Conservation (phyloP, 2,113 vertebrate genomes). For the Psettodes erumei region DNA sequence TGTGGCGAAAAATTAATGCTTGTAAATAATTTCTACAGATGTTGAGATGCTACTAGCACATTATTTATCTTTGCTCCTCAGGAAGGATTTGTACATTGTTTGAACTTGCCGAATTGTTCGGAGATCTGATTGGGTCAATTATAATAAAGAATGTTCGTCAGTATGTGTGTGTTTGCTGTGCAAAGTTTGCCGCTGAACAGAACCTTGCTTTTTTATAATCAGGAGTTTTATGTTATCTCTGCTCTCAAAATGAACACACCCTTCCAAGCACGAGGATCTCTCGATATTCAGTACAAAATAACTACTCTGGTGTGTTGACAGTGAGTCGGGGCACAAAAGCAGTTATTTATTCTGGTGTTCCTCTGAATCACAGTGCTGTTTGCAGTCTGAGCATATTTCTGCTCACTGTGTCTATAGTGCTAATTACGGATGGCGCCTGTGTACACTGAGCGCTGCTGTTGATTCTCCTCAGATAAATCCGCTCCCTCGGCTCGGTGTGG, state of each 20-base stretch:
- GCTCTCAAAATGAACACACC: not conserved
- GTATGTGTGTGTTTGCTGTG: not conserved
- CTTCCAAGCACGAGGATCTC: slow-evolving; percentile 28
- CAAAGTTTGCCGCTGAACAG: not conserved
- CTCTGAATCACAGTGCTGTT: slow-evolving; percentile 50
- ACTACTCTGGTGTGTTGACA: slow-evolving; percentile 17
- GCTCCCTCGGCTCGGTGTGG: slow-evolving; percentile 55
- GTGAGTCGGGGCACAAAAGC: slow-evolving; percentile 35
- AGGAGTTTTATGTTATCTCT: slow-evolving; percentile 9
- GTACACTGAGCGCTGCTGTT: slow-evolving; percentile 48
- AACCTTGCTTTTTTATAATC: too few relatives aligned
- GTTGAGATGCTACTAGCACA: not conserved
- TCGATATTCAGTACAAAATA: slow-evolving; percentile 36
- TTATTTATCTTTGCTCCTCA: slow-evolving; percentile 26
- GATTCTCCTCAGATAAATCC: slow-evolving; percentile 66
- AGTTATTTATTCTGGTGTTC: slow-evolving; percentile 47
- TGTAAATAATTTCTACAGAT: slow-evolving; percentile 12
- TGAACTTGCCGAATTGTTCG: not conserved
- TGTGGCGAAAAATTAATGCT: not conserved
- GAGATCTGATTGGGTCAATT: slow-evolving; percentile 5
- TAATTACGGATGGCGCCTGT: slow-evolving; percentile 72
- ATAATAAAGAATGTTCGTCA: slow-evolving; percentile 30
- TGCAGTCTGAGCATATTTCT: slow-evolving; percentile 57
- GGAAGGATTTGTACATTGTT: slow-evolving; percentile 25
- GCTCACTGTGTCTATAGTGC: slow-evolving; percentile 62